Evolutionary conservation across 2,888 invertebrate species (phyloP).

Genomic region (Euzophera pinguis): DNA sequence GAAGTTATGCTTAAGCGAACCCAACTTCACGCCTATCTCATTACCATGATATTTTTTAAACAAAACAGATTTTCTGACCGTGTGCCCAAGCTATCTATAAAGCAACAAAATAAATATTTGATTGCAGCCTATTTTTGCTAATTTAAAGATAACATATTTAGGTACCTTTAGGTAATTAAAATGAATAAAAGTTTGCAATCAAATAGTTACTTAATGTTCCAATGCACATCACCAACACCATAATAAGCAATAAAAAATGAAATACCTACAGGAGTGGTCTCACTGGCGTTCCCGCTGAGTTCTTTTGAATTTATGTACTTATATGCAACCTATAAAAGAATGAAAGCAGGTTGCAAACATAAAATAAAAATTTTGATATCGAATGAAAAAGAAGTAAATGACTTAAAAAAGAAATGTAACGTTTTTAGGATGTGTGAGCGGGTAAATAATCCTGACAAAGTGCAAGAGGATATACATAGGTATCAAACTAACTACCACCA

Average conservation of each 20-base stretch:
- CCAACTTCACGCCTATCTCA: no score
- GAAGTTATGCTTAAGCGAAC: no score
- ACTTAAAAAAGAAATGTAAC: no score
- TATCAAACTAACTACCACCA: slow-evolving; percentile 4
- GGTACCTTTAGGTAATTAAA: no score
- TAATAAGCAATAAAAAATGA: slow-evolving; percentile 37
- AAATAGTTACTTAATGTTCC: slow-evolving; percentile 8
- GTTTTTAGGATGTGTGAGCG: background rate
- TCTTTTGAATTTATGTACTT: slow-evolving; percentile 75
- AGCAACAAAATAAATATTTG: no score
- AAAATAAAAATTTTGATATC: slow-evolving; percentile 43
- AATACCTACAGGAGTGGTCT: slow-evolving; percentile 87
- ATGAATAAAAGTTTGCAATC: background rate
- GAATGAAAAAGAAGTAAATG: background rate
- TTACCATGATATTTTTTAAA: no score
- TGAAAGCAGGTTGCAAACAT: slow-evolving; percentile 76
- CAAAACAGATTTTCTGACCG: no score
- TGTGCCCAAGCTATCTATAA: no score
- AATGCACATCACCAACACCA: slow-evolving; percentile 19
- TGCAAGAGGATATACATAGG: background rate
- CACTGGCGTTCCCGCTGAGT: slow-evolving; percentile 74
- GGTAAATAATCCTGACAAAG: background rate
- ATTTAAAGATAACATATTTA: no score
- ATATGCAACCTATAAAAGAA: slow-evolving; percentile 83
- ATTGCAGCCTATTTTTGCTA: no score